phyloP scores from a whole-genome alignment of 2,888 invertebrate genomes.

The Gryllus longicercus region DNA sequence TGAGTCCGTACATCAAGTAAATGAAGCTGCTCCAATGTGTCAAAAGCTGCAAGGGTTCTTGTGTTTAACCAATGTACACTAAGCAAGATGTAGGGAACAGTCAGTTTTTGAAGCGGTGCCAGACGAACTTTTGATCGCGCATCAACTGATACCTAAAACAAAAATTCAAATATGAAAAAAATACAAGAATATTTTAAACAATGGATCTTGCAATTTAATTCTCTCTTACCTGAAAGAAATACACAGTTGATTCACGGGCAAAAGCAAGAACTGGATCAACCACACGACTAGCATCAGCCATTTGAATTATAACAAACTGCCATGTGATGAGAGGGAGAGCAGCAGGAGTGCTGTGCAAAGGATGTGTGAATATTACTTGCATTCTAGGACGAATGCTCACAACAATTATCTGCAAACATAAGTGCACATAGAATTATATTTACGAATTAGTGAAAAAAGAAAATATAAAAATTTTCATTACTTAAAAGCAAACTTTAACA shows the following conservation, averaged over 20 bases:
- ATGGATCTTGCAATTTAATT: conserved; percentile 18
- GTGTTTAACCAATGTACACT: conserved; percentile 80
- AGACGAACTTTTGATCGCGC: conserved; percentile 56
- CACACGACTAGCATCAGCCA: conserved; percentile 61
- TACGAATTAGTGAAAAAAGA: not conserved
- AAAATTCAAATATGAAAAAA: conserved; percentile 33
- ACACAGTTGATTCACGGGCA: conserved; percentile 76
- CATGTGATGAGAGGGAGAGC: conserved; percentile 88
- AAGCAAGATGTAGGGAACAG: conserved; percentile 66
- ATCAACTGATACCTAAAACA: conserved; percentile 52
- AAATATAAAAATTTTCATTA: not conserved
- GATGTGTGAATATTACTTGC: conserved; percentile 73
- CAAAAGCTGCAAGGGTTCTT: conserved; percentile 77
- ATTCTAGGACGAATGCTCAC: conserved; percentile 74
- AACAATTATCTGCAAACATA: conserved; percentile 61
- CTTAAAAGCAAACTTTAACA: not conserved
- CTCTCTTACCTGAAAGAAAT: conserved; percentile 72
- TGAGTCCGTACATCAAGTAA: conserved; percentile 85
- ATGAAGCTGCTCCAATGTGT: conserved; percentile 80
- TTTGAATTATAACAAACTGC: conserved; percentile 84
- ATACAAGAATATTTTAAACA: not conserved
- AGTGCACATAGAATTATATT: conserved; percentile 11
- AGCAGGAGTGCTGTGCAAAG: conserved; percentile 64
- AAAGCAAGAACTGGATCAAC: conserved; percentile 86
- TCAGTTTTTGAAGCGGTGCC: conserved; percentile 66